Conservation (phyloP, 2,113 vertebrate species). For the Notothenia coriiceps region DNA sequence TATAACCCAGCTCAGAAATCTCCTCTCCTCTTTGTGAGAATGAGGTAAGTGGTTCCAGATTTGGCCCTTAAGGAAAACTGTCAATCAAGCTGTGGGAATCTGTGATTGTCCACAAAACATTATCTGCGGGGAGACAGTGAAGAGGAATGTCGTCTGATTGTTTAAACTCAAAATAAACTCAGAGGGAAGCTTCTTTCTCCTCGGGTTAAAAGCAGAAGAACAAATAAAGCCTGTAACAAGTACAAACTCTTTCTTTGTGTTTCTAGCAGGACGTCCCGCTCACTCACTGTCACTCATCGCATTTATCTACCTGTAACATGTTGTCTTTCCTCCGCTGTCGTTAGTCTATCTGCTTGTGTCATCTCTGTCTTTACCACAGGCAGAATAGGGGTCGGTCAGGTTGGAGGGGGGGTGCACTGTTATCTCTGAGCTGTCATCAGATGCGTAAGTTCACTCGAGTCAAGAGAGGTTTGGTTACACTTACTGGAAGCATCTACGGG, state of each 20-base stretch:
- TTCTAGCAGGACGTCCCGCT: not conserved
- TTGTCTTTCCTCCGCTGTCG: conserved; percentile 42
- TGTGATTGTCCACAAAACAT: conserved; percentile 34
- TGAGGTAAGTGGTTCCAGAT: conserved; percentile 76
- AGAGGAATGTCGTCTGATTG: conserved; percentile 19
- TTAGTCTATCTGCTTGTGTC: conserved; percentile 61
- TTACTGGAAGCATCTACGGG: conserved; percentile 24
- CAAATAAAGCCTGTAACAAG: not conserved
- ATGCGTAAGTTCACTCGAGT: conserved; percentile 44
- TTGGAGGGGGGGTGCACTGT: conserved; percentile 22
- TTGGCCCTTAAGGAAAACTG: conserved; percentile 68
- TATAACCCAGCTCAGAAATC: conserved; percentile 60
- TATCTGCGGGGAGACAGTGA: conserved; percentile 24
- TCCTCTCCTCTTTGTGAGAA: conserved; percentile 55
- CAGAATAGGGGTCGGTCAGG: not conserved
- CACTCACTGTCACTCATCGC: conserved; percentile 42
- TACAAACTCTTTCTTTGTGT: not conserved
- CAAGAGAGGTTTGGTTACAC: conserved; percentile 42
- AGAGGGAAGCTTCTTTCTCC: not conserved
- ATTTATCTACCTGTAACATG: conserved; percentile 47
- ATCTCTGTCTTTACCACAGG: conserved; percentile 56
- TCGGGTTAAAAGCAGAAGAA: not conserved
- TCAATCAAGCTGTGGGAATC: conserved; percentile 70
- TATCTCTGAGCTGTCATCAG: conserved; percentile 67
- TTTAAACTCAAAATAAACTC: conserved; percentile 12